Percentiles rank a stretch among this genome's conserved stretches.
These are phyloP conservation scores for Pygmarrhopalites habei DNA, from an alignment of 1,140 invertebrate genomes.

Conservation along the genomic window DNA sequence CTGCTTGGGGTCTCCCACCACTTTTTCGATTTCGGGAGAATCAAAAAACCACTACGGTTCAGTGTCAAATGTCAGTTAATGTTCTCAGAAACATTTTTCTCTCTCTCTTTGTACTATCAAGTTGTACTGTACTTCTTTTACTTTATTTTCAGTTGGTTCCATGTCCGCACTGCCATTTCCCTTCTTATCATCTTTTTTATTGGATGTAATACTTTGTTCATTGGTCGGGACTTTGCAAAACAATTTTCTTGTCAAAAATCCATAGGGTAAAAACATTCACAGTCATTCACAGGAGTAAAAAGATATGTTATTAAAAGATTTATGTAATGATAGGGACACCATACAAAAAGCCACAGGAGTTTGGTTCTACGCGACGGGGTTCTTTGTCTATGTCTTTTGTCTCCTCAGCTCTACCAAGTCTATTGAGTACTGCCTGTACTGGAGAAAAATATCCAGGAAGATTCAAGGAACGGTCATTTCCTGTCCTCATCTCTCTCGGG, in stretches of 20 bases:
- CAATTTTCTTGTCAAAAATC: slow-evolving; percentile 1
- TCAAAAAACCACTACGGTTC: no score
- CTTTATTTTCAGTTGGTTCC: slow-evolving; percentile 23
- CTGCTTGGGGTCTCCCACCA: slow-evolving; percentile 19
- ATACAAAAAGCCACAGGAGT: slow-evolving; percentile 20
- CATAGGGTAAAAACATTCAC: no score
- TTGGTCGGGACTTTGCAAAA: slow-evolving; percentile 15
- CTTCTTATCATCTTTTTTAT: slow-evolving; percentile 19
- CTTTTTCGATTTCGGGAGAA: no score
- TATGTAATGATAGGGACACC: no score
- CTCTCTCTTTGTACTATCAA: no score
- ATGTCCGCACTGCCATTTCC: slow-evolving; percentile 19
- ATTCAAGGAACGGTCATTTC: slow-evolving; percentile 4
- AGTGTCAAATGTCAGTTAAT: no score
- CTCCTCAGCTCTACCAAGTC: slow-evolving; percentile 18
- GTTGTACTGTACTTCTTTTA: no score
- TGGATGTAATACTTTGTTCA: slow-evolving; percentile 18
- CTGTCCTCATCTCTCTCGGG: slow-evolving; percentile 7
- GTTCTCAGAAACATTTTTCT: no score
- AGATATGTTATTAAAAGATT: no score
- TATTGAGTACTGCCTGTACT: slow-evolving; percentile 17
- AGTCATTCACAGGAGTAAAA: no score
- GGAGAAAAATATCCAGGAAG: slow-evolving; percentile 12
- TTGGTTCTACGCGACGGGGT: slow-evolving; percentile 31
- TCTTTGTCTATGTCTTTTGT: slow-evolving; percentile 25